Conservation (phyloP, 1,140 invertebrate species). For the Himalopsyche phryganea region DNA sequence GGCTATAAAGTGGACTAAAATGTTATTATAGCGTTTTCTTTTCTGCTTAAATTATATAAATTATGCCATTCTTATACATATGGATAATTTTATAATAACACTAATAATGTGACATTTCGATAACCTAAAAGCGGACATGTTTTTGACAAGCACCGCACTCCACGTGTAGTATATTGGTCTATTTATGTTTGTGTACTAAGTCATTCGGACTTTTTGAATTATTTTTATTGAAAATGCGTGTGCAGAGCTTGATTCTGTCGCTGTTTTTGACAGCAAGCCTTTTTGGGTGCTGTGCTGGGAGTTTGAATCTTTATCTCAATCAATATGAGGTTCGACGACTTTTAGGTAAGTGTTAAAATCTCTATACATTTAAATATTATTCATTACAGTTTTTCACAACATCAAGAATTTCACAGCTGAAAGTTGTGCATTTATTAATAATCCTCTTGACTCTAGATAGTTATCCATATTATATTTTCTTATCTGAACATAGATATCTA, state of each 20-base stretch:
- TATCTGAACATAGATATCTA: too few species aligned
- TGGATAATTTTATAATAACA: too few species aligned
- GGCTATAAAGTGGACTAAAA: too few species aligned
- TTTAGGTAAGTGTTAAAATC: slow-evolving; percentile 40
- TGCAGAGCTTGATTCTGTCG: slow-evolving; percentile 4
- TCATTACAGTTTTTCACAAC: too few species aligned
- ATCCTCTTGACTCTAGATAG: too few species aligned
- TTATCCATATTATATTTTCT: too few species aligned
- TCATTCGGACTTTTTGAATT: slow-evolving; percentile 14
- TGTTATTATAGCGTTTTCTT: too few species aligned
- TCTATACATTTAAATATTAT: not conserved
- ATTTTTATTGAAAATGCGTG: slow-evolving; percentile 17
- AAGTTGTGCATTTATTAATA: too few species aligned
- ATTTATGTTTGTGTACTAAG: slow-evolving; percentile 11
- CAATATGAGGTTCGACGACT: slow-evolving; percentile 46
- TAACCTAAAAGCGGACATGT: slow-evolving; percentile 8
- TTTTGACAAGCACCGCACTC: slow-evolving; percentile 18
- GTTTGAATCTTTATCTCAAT: slow-evolving; percentile 46
- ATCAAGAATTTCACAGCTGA: too few species aligned
- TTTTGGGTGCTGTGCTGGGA: slow-evolving; percentile 31
- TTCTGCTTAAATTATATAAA: too few species aligned
- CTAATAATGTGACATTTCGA: slow-evolving; percentile 14
- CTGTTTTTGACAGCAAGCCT: slow-evolving; percentile 4
- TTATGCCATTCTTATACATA: too few species aligned
- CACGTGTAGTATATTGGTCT: slow-evolving; percentile 14